phyloP scores from a whole-genome alignment of 2,888 invertebrate genomes.

The Dione vanillae region DNA sequence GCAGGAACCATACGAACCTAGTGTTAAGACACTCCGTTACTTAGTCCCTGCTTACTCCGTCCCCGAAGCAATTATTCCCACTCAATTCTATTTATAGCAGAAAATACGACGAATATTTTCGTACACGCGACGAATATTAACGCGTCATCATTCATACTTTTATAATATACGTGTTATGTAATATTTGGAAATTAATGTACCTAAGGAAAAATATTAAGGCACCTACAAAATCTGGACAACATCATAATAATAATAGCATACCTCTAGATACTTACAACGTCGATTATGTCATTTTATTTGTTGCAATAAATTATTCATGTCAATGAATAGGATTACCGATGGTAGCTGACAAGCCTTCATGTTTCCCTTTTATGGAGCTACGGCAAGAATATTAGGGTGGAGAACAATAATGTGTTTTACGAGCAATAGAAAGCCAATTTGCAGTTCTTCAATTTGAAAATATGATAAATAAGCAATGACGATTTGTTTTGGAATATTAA shows the following conservation, averaged over 20 bases:
- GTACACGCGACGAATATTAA: too few relatives aligned
- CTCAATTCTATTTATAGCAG: too few relatives aligned
- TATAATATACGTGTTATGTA: too few relatives aligned
- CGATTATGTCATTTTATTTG: not conserved
- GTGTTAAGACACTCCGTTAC: too few relatives aligned
- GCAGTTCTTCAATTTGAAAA: slow-evolving; percentile 2
- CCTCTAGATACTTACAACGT: not conserved
- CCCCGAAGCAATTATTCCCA: too few relatives aligned
- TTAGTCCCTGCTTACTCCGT: too few relatives aligned
- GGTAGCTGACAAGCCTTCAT: slow-evolving; percentile 36
- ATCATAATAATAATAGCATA: not conserved
- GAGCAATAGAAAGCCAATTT: slow-evolving; percentile 6
- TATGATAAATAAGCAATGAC: too few relatives aligned
- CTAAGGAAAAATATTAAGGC: not conserved
- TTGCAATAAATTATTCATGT: slow-evolving; percentile 39
- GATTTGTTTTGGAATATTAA: too few relatives aligned
- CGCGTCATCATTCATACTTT: too few relatives aligned
- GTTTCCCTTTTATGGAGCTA: slow-evolving; percentile 29
- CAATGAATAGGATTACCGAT: slow-evolving; percentile 25
- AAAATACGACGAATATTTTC: too few relatives aligned
- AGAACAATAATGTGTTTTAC: slow-evolving; percentile 17
- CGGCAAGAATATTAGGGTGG: slow-evolving; percentile 20
- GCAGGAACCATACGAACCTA: too few relatives aligned
- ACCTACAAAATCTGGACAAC: not conserved
- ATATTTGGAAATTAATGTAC: too few relatives aligned